A percentile compares a stretch with the other conserved stretches of the same genome.
phyloP scores from a whole-genome alignment of 2,797 vertebrate species.

The Leucoraja ocellata region DNA sequence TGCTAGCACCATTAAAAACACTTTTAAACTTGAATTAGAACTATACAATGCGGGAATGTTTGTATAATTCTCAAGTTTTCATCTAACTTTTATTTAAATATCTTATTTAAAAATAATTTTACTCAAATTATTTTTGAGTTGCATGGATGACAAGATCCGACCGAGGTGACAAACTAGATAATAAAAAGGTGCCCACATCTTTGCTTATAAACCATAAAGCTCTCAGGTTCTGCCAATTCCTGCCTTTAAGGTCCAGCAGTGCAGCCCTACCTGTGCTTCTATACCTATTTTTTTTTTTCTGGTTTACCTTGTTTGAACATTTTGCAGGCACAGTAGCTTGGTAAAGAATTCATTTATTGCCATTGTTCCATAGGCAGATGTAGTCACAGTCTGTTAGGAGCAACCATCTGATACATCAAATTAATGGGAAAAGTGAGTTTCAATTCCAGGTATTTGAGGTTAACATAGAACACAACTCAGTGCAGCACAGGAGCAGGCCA shows the following conservation, averaged over 20 bases:
- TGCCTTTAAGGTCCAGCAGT: background rate
- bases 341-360: background rate
- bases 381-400: background rate
- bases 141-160: background rate
- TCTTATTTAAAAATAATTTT: no score
- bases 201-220: background rate
- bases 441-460: background rate
- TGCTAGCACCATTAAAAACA: background rate
- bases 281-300: background rate
- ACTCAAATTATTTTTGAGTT: background rate
- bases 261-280: background rate
- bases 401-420: background rate
- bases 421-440: background rate
- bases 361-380: background rate
- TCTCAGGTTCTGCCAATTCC: background rate
- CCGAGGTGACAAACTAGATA: background rate
- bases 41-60: background rate
- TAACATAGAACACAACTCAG: no score
- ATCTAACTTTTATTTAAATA: no score
- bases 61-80: no score
- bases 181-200: background rate
- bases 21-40: background rate
- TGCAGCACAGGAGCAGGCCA: no score
- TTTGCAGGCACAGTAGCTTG: background rate
- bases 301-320: background rate